Evolutionary conservation across 1,140 invertebrate species (phyloP), one percentile per base, ranked within the genome.

Genomic region (Bombus breviceps): DNA sequence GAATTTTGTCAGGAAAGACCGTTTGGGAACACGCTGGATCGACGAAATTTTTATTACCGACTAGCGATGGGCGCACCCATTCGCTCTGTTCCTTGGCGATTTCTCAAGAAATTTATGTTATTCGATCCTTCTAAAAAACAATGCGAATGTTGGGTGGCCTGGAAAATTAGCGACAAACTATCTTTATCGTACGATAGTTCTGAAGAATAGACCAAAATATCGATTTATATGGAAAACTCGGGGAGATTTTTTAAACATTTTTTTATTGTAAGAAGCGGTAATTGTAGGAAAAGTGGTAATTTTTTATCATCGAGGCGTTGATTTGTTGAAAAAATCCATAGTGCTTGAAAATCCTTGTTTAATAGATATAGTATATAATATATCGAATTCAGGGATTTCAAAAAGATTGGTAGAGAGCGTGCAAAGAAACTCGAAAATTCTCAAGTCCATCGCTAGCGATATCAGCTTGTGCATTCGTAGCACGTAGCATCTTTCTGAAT

Each of bases 1-100:
- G 57, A 76, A 82, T 90, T 90, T 83, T 43, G 28, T 85, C 74
- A 41, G 59, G 39, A 68, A 74, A 86, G 59, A 57, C n/a, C 64
- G 39, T 78, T 57, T 34, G 32, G 32, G 34, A 82, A 73, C 32
- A 32, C 18, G 10, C 37, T 22, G 57, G 12, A 72, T 41, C 68
- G 3, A 84, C n/a, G 3, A 78, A 78, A 47, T 75, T 8, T 64
- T 6, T 15, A n/a, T 15, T 12, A 53, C 18, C 47, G 47, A 22
- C 47, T 22, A 22, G 47, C 47, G 18, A 53, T 53, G 47, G 47
- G 47, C 47, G 47, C 47, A 22, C 47, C 47, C 47, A 32, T 64
- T 66, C 62, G n/a, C n/a, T 64, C n/a, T 22, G 62, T 15, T 32
- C 6, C 4, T 32, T 32, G 3, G 64, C 18, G 8, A 66, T 18